Percentiles rank a stretch among this genome's conserved stretches.
phyloP scores from a whole-genome alignment of 1,140 invertebrate species.

The Oreohelix idahoensis region DNA sequence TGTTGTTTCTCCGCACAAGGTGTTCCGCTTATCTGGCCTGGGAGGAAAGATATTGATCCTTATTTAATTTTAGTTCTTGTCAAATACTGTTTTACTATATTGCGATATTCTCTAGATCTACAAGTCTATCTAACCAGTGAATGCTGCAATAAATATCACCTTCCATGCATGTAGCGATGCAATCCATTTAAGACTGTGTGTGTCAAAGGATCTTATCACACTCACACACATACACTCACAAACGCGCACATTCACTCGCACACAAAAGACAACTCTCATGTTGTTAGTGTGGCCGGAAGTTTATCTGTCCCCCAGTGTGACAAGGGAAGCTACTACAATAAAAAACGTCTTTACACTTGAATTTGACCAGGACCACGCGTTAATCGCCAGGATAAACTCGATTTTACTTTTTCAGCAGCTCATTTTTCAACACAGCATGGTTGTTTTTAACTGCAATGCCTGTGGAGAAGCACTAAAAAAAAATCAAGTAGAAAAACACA shows the following conservation, averaged over 20 bases:
- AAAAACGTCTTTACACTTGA: not conserved
- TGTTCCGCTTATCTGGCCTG: no score
- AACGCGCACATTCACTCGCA: not conserved
- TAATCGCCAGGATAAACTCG: not conserved
- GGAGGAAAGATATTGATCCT: no score
- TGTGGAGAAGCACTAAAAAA: constrained; percentile 93
- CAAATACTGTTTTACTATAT: no score
- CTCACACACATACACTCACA: not conserved
- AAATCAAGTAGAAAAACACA: constrained; percentile 91
- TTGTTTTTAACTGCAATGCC: constrained; percentile 91
- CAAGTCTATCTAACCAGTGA: no score
- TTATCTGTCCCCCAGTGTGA: not conserved
- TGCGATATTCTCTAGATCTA: no score
- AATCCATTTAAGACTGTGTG: not conserved
- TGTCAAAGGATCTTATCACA: not conserved
- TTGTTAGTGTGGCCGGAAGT: not conserved
- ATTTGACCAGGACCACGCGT: not conserved
- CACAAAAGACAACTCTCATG: no score
- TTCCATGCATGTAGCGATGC: no score
- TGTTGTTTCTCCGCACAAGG: no score
- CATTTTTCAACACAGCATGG: constrained; percentile 78
- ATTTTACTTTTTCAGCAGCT: not conserved
- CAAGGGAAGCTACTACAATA: constrained; percentile 9
- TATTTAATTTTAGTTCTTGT: no score
- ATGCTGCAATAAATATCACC: no score